Conservation (phyloP, 2,113 vertebrate species). For the Himantopus leucocephalus region DNA sequence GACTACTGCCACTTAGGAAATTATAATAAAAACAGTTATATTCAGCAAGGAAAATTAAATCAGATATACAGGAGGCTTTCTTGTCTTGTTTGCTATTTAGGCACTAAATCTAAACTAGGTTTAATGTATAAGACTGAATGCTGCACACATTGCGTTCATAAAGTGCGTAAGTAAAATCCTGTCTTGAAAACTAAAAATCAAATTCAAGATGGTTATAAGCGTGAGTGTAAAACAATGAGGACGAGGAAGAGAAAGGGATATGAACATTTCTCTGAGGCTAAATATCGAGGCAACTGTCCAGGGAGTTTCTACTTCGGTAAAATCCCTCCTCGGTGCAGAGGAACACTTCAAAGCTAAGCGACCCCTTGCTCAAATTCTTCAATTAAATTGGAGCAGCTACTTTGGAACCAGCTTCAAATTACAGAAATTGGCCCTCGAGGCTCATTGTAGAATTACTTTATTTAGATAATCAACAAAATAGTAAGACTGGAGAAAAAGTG, state of each 20-base stretch:
- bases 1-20: not conserved
- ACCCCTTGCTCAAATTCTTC: not conserved
- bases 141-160: not conserved
- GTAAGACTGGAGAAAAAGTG: not conserved
- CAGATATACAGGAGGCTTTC: not conserved
- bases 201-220: not conserved
- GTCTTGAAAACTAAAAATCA: not conserved
- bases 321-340: not conserved
- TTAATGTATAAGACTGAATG: not conserved
- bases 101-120: not conserved
- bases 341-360: not conserved
- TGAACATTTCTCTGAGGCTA: not conserved
- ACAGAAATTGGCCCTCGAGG: not conserved
- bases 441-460: not conserved
- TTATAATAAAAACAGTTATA: not conserved
- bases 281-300: not conserved
- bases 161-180: not conserved
- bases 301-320: not conserved
- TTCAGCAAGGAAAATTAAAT: not conserved
- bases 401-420: not conserved
- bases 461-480: not conserved
- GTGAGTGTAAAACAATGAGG: not conserved
- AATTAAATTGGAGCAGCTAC: not conserved
- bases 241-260: not conserved
- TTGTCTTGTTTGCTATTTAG: not conserved